phyloP scores from a whole-genome alignment of 2,113 vertebrate species.

The Lagopus leucura region DNA sequence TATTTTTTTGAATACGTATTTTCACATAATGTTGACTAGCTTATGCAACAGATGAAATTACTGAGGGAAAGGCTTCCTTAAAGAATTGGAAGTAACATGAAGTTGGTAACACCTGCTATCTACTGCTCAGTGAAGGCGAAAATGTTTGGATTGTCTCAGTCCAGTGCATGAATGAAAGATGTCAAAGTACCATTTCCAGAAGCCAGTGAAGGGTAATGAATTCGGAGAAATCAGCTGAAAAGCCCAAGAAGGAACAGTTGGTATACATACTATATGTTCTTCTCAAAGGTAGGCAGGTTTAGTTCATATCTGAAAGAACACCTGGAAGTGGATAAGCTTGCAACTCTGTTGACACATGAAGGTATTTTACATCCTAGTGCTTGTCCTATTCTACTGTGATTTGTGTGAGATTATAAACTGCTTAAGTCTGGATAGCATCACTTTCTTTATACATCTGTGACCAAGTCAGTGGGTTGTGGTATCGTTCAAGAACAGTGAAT shows the following conservation, averaged over 20 bases:
- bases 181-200: not conserved
- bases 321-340: not conserved
- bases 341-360: not conserved
- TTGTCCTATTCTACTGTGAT: not conserved
- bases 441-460: not conserved
- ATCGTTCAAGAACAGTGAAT: not conserved
- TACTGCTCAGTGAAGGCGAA: not conserved
- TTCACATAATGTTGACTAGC: not conserved
- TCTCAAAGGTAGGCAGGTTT: not conserved
- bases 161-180: not conserved
- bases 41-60: not conserved
- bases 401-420: not conserved
- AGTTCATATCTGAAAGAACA: not conserved
- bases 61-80: not conserved
- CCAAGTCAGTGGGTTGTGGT: not conserved
- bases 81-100: not conserved
- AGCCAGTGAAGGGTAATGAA: not conserved
- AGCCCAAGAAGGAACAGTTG: not conserved
- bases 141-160: not conserved
- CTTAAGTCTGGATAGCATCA: not conserved
- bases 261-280: not conserved
- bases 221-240: not conserved
- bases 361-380: not conserved
- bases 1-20: not conserved
- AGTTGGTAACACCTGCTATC: not conserved